A percentile compares a stretch with the other conserved stretches of the same genome.
Evolutionary conservation across 2,888 invertebrate species (phyloP).

Genomic region (Bimastos eiseni): DNA sequence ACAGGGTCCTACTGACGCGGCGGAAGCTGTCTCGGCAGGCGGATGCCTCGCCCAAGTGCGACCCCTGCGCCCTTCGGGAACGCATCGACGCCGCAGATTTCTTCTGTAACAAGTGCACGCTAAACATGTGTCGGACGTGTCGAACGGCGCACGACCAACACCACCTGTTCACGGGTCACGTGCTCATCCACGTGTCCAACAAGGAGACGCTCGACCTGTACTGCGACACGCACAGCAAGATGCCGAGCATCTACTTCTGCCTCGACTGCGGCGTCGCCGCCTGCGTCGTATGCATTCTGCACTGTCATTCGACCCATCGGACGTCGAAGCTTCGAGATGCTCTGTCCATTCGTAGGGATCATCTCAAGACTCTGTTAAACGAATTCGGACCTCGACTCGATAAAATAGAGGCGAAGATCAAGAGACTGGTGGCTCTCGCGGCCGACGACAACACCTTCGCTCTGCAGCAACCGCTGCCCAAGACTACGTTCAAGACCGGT

Average conservation of each 20-base stretch:
- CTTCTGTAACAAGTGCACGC: constrained; percentile 43
- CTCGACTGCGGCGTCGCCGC: constrained; percentile 38
- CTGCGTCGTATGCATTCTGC: constrained; percentile 41
- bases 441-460: background rate
- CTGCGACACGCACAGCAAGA: constrained; percentile 26
- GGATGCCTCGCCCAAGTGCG: constrained; percentile 21
- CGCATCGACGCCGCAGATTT: constrained; percentile 26
- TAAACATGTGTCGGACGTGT: constrained; percentile 42
- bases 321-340: constrained; percentile 37
- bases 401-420: constrained; percentile 33
- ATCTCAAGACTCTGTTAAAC: constrained; percentile 38
- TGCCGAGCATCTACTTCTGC: constrained; percentile 40
- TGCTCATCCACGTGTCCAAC: constrained; percentile 41
- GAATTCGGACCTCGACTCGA: constrained; percentile 33
- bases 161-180: constrained; percentile 39
- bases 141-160: constrained; percentile 37
- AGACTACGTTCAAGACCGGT: background rate
- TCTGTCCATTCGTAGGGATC: constrained; percentile 36
- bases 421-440: constrained; percentile 15
- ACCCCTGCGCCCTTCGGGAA: background rate
- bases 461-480: background rate
- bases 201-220: constrained; percentile 35
- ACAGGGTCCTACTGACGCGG: background rate
- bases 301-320: constrained; percentile 28
- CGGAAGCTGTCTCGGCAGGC: background rate